These are phyloP conservation scores for Phania funesta DNA, from an alignment of 2,888 invertebrate genomes.

Conservation along the genomic window DNA sequence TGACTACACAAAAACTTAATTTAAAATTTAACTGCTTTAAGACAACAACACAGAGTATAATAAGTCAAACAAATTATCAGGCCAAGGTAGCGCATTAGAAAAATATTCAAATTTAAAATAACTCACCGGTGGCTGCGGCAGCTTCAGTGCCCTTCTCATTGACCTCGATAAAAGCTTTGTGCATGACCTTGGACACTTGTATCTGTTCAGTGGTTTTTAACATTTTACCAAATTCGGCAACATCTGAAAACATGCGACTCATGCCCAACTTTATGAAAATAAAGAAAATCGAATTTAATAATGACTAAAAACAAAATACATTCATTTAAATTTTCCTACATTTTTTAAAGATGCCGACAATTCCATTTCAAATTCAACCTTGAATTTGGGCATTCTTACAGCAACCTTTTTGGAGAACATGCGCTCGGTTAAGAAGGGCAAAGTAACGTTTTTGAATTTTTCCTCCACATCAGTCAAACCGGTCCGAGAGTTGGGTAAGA, in stretches of 20 bases:
- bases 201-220: constrained; percentile 79
- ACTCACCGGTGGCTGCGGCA: constrained; percentile 84
- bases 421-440: constrained; percentile 76
- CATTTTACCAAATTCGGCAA: constrained; percentile 84
- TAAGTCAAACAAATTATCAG: too few species aligned
- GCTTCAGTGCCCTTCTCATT: constrained; percentile 94
- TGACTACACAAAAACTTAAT: too few species aligned
- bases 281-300: not conserved
- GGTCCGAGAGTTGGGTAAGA: constrained; percentile 86
- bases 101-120: too few species aligned
- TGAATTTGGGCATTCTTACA: constrained; percentile 89
- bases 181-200: constrained; percentile 86
- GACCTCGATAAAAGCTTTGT: constrained; percentile 93
- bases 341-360: constrained; percentile 83
- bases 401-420: constrained; percentile 76
- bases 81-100: too few species aligned
- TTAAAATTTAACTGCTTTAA: too few species aligned
- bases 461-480: constrained; percentile 84
- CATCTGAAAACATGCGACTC: constrained; percentile 83
- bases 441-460: constrained; percentile 83
- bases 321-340: constrained; percentile 76
- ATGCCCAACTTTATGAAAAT: constrained; percentile 80
- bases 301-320: too few species aligned
- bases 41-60: too few species aligned
- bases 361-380: constrained; percentile 87